phyloP scores from a whole-genome alignment of 2,113 vertebrate species.

The Leuciscus idus region DNA sequence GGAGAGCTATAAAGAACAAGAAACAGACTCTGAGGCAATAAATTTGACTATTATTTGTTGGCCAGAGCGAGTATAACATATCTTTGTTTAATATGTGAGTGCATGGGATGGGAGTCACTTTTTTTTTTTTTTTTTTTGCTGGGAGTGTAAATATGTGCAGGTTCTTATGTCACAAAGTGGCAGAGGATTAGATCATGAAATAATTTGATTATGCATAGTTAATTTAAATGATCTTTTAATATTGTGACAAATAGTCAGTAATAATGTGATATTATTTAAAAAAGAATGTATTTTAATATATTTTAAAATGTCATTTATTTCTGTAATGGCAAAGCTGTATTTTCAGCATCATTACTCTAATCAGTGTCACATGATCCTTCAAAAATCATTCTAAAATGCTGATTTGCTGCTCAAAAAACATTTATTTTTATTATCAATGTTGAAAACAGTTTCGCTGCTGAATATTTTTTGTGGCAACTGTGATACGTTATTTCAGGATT shows the following conservation, averaged over 20 bases:
- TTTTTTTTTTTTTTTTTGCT: not conserved
- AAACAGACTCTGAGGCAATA: constrained; percentile 64
- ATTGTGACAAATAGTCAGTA: not conserved
- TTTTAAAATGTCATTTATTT: no score
- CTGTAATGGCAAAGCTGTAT: no score
- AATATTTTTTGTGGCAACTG: not conserved
- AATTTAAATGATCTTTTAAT: not conserved
- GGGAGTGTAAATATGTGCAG: not conserved
- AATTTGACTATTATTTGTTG: constrained; percentile 72
- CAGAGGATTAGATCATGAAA: not conserved
- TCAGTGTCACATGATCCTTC: no score
- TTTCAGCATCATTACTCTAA: no score
- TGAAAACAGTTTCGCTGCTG: no score
- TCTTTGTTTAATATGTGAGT: constrained; percentile 32
- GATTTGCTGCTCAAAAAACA: no score
- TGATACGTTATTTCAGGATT: not conserved
- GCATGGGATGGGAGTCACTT: constrained; percentile 11
- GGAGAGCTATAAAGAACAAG: constrained; percentile 67
- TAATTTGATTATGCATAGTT: not conserved
- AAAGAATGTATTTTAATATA: no score
- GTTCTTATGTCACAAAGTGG: not conserved
- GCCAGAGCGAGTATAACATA: constrained; percentile 50
- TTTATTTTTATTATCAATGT: no score
- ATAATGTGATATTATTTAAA: no score
- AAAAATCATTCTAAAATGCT: no score